Percentiles rank a stretch among this genome's conserved stretches.
phyloP scores from a whole-genome alignment of 2,113 vertebrate genomes.

The Carassius carassius region DNA sequence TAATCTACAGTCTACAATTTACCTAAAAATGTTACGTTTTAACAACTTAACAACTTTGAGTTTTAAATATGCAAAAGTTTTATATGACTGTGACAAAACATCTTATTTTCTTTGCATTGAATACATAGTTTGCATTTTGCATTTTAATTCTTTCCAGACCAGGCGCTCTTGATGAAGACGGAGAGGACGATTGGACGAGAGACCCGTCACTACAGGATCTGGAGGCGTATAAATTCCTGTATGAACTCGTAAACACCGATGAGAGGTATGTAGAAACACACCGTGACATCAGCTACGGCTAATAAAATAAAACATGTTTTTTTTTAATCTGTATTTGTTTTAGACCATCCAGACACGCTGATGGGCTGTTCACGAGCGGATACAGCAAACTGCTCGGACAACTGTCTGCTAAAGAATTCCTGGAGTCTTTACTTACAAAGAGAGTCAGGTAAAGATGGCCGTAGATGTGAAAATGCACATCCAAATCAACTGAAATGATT shows the following conservation, averaged over 20 bases:
- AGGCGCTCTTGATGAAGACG: constrained; percentile 75
- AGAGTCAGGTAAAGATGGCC: constrained; percentile 72
- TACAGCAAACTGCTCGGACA: constrained; percentile 84
- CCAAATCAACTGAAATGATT: too few species aligned
- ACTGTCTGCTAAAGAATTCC: constrained; percentile 81
- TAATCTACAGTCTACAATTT: background rate
- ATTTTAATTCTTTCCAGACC: constrained; percentile 57
- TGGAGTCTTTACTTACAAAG: constrained; percentile 85
- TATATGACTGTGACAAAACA: background rate
- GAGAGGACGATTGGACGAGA: constrained; percentile 69
- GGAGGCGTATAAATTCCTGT: constrained; percentile 79
- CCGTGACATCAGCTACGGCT: background rate
- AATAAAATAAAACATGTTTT: background rate
- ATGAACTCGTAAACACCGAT: constrained; percentile 75
- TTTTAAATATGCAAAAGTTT: background rate
- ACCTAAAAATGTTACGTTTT: background rate
- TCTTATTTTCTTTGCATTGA: background rate
- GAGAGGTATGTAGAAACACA: constrained; percentile 68
- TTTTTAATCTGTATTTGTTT: background rate
- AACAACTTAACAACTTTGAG: too few species aligned
- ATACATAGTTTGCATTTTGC: too few species aligned
- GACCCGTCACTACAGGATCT: constrained; percentile 73
- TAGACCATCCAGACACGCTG: constrained; percentile 82
- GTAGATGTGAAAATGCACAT: too few species aligned
- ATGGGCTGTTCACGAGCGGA: constrained; percentile 83